Evolutionary conservation across 2,113 vertebrate genomes (phyloP), one percentile per base, ranked within the genome.

Genomic region (Tachuris rubrigastra): DNA sequence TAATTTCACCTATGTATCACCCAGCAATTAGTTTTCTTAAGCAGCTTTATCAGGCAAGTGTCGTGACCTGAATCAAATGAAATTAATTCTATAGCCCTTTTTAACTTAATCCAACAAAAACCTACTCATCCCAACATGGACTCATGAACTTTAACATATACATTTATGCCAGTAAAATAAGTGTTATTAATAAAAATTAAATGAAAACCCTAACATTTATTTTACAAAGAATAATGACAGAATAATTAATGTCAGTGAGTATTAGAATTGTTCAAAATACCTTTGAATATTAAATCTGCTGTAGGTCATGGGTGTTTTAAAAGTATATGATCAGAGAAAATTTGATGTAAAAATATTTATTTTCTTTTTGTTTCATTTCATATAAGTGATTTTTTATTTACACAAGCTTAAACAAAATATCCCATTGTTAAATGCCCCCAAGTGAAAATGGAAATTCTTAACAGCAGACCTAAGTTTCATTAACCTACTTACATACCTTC

Each of bases 111-210:
- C 58, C 63, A 88, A 73, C 71, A 93, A 93, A 95, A 93, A 42
- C 41, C 44, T 88, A 82, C 67, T 87, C 44, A 73, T 95, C 58
- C 67, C n/a, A 87, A 47, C 24, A 37, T 5, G 27, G 39, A 71
- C 14, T 80, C 42, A 85, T 74, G 27, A 88, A 75, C 90, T 94
- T 90, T 72, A 91, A 95, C 63, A 81, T 39, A 90, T 65, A 81
- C 19, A 78, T 78, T 87, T 79, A 85, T 58, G 56, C 44, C 86
- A 81, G n/a, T 72, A 92, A 44, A 89, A 87, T 87, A 77, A 92
- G 13, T 71, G 71, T 71, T 94, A 93, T 68, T 85, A 82, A 88
- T 94, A 88, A 35, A 92, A 96, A 93, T 81, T 86, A 91, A 90
- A 85, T 62, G 14, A 91, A 35, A 88, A 73, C 12, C 5, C 42